A percentile compares a stretch with the other conserved stretches of the same genome.
Evolutionary conservation across 2,113 vertebrate genomes (phyloP).

Genomic region (Semnopithecus entellus): DNA sequence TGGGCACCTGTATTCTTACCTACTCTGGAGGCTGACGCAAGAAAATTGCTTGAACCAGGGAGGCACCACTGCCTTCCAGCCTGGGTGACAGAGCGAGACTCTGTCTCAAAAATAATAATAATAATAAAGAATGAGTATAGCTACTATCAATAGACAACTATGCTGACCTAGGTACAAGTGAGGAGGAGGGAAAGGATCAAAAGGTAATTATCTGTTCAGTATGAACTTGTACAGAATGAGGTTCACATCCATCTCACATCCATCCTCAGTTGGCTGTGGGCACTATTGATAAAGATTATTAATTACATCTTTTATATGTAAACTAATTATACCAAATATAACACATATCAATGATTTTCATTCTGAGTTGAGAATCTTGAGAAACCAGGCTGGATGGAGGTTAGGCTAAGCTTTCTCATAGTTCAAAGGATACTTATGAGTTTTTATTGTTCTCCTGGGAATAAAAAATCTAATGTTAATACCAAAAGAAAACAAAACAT

Average conservation of each 20-base stretch:
- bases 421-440: background rate
- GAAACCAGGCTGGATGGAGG: background rate
- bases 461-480: constrained; percentile 11
- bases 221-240: too few species aligned
- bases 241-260: background rate
- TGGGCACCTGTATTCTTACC: too few species aligned
- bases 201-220: background rate
- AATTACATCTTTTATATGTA: background rate
- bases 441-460: background rate
- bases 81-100: too few species aligned
- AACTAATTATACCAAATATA: background rate
- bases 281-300: background rate
- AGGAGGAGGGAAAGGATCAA: background rate
- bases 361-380: background rate
- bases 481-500: background rate
- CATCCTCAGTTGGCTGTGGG: background rate
- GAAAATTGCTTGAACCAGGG: too few species aligned
- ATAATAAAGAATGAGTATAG: background rate
- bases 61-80: too few species aligned
- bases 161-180: background rate
- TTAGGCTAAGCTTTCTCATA: background rate
- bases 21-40: too few species aligned
- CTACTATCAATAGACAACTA: background rate
- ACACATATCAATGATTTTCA: background rate
- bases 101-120: too few species aligned